A percentile compares a stretch with the other conserved stretches of the same genome.
phyloP scores from a whole-genome alignment of 2,113 vertebrate species.

The Dasypus novemcinctus region DNA sequence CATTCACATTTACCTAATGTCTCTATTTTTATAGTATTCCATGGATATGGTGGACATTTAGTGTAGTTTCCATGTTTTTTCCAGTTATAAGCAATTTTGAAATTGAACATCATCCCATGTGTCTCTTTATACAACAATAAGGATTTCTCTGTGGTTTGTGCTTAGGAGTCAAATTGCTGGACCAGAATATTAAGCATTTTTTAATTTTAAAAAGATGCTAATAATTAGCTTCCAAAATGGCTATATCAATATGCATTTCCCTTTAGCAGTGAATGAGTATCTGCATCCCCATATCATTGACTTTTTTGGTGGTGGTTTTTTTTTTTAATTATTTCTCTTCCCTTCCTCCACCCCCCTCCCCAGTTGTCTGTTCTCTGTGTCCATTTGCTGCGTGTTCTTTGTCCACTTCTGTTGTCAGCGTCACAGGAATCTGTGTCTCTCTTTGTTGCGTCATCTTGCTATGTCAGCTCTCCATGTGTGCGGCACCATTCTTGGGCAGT shows the following conservation, averaged over 20 bases:
- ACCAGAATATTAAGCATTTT: background rate
- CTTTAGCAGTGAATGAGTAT: background rate
- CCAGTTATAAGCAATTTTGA: background rate
- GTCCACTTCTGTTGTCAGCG: no score
- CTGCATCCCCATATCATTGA: background rate
- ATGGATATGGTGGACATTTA: background rate
- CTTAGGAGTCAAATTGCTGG: background rate
- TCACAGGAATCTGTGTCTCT: no score
- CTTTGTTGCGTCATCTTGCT: no score
- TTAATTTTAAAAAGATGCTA: constrained; percentile 41
- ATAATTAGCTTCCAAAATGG: background rate
- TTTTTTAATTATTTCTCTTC: no score
- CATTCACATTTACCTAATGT: background rate
- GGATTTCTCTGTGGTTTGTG: background rate
- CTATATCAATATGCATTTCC: background rate
- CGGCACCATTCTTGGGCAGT: no score
- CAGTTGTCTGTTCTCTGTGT: no score
- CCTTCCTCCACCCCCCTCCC: no score
- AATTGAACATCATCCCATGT: background rate
- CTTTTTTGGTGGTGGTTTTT: no score
- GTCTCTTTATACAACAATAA: background rate
- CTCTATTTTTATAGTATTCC: background rate
- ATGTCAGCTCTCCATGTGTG: no score
- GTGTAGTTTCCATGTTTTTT: background rate
- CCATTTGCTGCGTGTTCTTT: no score